These are phyloP conservation scores for Argentina silus DNA, from an alignment of 2,797 vertebrate species.

Conservation along the genomic window DNA sequence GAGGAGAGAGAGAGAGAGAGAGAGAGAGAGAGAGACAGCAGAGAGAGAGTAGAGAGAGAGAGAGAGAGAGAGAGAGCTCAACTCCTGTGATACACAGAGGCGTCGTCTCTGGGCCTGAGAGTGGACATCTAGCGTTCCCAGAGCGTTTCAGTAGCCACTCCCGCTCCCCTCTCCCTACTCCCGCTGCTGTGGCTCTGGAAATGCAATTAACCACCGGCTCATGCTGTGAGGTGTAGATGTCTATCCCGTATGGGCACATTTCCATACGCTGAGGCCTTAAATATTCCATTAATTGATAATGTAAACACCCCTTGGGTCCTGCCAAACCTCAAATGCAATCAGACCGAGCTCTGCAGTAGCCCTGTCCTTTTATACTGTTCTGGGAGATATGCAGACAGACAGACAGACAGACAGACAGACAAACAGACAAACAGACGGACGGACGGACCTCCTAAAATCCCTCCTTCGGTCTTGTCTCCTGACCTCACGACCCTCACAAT, in stretches of 20 bases:
- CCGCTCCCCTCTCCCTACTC: conserved; percentile 26
- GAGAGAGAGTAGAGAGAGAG: not conserved
- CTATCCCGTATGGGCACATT: conserved; percentile 61
- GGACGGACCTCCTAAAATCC: conserved; percentile 18
- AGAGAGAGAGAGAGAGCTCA: not conserved
- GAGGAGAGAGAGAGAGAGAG: not conserved
- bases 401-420: too few relatives aligned
- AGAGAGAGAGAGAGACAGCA: not conserved
- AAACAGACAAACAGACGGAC: conserved; percentile 10
- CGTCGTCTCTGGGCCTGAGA: not conserved
- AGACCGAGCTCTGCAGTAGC: conserved; percentile 17
- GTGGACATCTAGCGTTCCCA: not conserved
- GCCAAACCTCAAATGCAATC: conserved; percentile 37
- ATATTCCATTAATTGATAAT: conserved; percentile 75
- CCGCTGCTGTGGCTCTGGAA: conserved; percentile 36
- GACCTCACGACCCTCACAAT: conserved; percentile 23
- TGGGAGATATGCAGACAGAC: too few relatives aligned
- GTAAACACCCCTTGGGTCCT: conserved; percentile 63
- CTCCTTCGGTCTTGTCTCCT: conserved; percentile 33
- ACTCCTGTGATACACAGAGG: not conserved
- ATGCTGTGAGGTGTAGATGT: conserved; percentile 59
- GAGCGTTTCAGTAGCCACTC: conserved; percentile 21
- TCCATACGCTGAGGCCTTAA: conserved; percentile 61
- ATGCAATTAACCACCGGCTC: conserved; percentile 63
- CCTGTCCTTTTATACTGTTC: conserved; percentile 7